Evolutionary conservation across 92 coral and sea anemone species (phyloP), one percentile per base, ranked within the genome.

Genomic region (Siderastrea siderea): DNA sequence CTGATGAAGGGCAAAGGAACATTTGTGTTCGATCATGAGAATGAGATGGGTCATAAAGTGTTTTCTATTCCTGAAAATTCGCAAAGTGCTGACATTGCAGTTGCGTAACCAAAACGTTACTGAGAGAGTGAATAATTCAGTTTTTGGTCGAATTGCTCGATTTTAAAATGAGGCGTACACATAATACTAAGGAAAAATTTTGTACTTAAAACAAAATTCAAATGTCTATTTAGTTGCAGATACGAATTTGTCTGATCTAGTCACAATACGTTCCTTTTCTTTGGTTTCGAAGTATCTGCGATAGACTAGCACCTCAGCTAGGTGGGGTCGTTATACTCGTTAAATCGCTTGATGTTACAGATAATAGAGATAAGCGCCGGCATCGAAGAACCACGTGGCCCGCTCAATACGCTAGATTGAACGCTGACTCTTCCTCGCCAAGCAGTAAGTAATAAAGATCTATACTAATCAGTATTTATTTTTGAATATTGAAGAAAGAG

Each of bases 11-110:
- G 96, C 2, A 66, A 74, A 13, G 90, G 81, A 9, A 71, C 79
- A 50, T 87, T 92, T 69, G 88, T 86, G 84, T 95, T 97, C 77
- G 95, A 97, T 63, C 99, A 92, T 71, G 93, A 93, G 82, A 92
- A 90, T 10, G 99, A 97, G 90, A 91, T 84, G 19, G 99, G 99
- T 6, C 99, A 97, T 72, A 93, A 90, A 84, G 80, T 95, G 60
- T 97, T 87, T 53, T 76, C 91, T 16, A 87, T 95, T n/a, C 83
- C 93, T 6, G 93, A 77, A 77, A 68, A 67, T 52, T 47, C 66
- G 14, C 74, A 50, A 3, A 85, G 84, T n/a, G 52, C 87, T 50
- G 83, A 73, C 60, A 86, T 87, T 26, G 82, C 89, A 68, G 90
- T 85, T 7, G 80, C 93, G 3, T 90, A 71, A 86, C 26, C 12